phyloP scores from a whole-genome alignment of 2,888 invertebrate species.

The Lampropteryx suffumata region DNA sequence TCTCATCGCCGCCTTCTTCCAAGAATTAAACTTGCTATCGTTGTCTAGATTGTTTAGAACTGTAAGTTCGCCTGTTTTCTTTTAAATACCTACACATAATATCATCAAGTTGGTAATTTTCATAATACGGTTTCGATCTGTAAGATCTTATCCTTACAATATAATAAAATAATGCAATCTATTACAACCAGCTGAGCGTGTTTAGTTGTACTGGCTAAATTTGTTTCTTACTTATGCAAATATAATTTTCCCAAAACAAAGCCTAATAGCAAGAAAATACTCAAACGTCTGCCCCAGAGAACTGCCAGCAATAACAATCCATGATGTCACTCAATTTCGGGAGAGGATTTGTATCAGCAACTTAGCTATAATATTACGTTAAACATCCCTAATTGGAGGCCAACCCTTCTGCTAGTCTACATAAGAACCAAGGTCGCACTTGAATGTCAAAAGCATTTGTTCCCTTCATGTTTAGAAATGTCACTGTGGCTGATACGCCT shows the following conservation, averaged over 20 bases:
- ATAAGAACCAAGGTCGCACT: slow-evolving; percentile 73
- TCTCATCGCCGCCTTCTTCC: slow-evolving; percentile 46
- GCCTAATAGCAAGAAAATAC: slow-evolving; percentile 24
- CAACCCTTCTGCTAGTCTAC: slow-evolving; percentile 62
- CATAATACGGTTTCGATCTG: too few species aligned
- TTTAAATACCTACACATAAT: too few species aligned
- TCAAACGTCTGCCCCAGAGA: slow-evolving; percentile 25
- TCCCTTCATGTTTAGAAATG: slow-evolving; percentile 78
- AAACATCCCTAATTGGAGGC: slow-evolving; percentile 55
- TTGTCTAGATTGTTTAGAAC: slow-evolving; percentile 68
- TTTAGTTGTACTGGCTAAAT: too few species aligned
- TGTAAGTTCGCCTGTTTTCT: slow-evolving; percentile 54
- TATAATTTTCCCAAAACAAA: slow-evolving; percentile 7
- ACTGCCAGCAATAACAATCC: slow-evolving; percentile 47
- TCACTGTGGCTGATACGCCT: slow-evolving; percentile 74
- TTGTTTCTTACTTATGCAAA: too few species aligned
- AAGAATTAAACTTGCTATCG: slow-evolving; percentile 58
- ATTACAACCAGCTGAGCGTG: too few species aligned
- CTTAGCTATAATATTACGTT: slow-evolving; percentile 46
- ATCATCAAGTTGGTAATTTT: too few species aligned
- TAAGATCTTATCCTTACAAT: too few species aligned
- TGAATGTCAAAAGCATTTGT: slow-evolving; percentile 75
- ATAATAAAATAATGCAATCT: too few species aligned
- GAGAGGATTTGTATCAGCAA: slow-evolving; percentile 44
- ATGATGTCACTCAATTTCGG: slow-evolving; percentile 52